phyloP scores from a whole-genome alignment of 2,797 vertebrate species.

The Rhinophrynus dorsalis region DNA sequence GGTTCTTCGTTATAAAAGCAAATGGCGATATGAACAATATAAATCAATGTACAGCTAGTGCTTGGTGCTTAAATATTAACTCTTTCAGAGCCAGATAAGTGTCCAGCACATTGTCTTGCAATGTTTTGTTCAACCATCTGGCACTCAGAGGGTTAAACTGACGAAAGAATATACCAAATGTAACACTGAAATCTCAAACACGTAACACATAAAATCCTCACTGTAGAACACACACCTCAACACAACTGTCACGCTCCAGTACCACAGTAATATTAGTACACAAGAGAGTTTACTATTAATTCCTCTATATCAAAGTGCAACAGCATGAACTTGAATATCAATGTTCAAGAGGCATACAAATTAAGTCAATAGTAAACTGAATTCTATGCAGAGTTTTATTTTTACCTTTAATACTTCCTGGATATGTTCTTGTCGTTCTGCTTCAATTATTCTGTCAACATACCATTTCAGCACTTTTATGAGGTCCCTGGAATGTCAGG shows the following conservation, averaged over 20 bases:
- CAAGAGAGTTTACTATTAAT: background rate
- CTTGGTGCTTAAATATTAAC: no score
- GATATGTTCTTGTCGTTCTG: constrained; percentile 93
- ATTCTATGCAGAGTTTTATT: fast-evolving
- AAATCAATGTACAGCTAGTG: no score
- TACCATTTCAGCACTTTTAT: constrained; percentile 99
- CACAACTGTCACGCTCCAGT: background rate
- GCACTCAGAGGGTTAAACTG: no score
- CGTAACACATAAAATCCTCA: no score
- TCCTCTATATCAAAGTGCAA: constrained; percentile 18
- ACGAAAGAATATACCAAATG: no score
- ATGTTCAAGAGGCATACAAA: background rate
- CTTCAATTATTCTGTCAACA: constrained; percentile 93
- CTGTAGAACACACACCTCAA: no score
- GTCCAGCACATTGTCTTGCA: no score
- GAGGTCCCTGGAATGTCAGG: constrained; percentile 81
- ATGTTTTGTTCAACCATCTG: no score
- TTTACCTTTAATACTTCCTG: constrained; percentile 95
- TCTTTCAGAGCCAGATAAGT: no score
- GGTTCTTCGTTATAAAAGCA: no score
- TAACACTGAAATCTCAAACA: no score
- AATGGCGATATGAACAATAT: no score
- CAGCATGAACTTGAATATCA: background rate
- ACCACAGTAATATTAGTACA: background rate
- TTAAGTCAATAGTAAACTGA: background rate